phyloP scores from a whole-genome alignment of 1,140 invertebrate genomes.

The Lethrus apterus region DNA sequence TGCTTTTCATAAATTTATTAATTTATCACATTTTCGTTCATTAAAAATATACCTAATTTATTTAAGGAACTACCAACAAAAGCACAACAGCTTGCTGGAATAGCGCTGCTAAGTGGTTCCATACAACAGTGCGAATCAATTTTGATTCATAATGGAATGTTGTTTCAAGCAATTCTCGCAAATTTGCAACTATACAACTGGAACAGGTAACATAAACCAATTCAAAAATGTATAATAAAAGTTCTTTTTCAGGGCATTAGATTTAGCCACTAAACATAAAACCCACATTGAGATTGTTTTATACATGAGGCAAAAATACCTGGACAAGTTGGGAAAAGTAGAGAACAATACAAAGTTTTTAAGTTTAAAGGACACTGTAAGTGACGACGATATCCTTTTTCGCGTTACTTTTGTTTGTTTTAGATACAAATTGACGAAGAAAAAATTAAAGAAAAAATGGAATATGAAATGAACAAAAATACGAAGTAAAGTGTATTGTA shows the following conservation, averaged over 20 bases:
- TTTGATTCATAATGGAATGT: conserved; percentile 68
- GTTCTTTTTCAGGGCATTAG: conserved; percentile 59
- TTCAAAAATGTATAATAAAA: neutral
- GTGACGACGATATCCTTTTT: neutral
- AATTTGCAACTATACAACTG: conserved; percentile 81
- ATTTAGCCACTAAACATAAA: conserved; percentile 75
- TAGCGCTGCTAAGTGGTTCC: conserved; percentile 72
- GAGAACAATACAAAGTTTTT: conserved; percentile 70
- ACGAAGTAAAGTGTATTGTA: conserved; percentile 13
- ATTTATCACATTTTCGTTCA: conserved; percentile 22
- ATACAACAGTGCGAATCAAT: conserved; percentile 74
- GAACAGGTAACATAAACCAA: conserved; percentile 53
- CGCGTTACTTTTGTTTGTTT: conserved; percentile 3
- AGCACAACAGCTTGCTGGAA: conserved; percentile 66
- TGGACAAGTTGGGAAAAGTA: conserved; percentile 62
- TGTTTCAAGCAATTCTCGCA: conserved; percentile 68
- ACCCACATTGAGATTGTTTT: conserved; percentile 71
- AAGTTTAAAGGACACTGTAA: conserved; percentile 54
- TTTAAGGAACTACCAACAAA: conserved; percentile 46
- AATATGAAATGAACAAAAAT: conserved; percentile 25
- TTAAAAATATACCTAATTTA: conserved; percentile 13
- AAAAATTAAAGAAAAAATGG: conserved; percentile 34
- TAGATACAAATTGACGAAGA: conserved; percentile 32
- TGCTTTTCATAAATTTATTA: too few species aligned
- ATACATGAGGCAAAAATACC: conserved; percentile 65